These are phyloP conservation scores for Catocala nupta DNA, from an alignment of 2,888 invertebrate species.

Conservation along the genomic window DNA sequence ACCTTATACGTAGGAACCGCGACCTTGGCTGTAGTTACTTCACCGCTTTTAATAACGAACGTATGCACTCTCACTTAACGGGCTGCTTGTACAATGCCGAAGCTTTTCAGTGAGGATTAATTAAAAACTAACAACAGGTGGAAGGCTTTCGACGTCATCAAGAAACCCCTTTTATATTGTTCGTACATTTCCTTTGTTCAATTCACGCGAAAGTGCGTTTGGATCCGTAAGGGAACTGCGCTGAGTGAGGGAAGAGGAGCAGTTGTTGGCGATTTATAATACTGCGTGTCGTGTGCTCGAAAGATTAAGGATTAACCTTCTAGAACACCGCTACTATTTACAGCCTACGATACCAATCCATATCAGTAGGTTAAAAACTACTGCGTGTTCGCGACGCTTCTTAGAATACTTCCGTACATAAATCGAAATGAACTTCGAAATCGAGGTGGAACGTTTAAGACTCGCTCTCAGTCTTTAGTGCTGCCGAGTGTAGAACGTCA, in stretches of 20 bases:
- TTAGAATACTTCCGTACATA: background rate
- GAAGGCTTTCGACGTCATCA: background rate
- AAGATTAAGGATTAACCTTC: background rate
- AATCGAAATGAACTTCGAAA: background rate
- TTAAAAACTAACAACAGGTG: slow-evolving; percentile 1
- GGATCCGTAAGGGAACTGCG: background rate
- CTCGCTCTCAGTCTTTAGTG: too few species aligned
- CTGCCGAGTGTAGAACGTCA: too few species aligned
- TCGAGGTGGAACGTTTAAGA: too few species aligned
- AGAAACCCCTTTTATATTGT: background rate
- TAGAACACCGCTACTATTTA: background rate
- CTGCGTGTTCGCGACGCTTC: background rate
- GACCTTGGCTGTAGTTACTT: too few species aligned
- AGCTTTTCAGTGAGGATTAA: background rate
- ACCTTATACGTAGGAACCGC: too few species aligned
- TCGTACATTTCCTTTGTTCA: background rate
- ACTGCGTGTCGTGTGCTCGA: background rate
- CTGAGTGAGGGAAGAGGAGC: background rate
- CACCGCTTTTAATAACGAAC: too few species aligned
- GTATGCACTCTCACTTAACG: background rate
- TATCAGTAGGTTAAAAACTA: background rate
- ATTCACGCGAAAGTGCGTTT: background rate
- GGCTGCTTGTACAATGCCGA: too few species aligned
- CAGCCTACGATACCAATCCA: background rate
- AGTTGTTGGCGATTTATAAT: background rate